Evolutionary conservation across 2,797 vertebrate species (phyloP).

Genomic region (Brachymystax lenok): DNA sequence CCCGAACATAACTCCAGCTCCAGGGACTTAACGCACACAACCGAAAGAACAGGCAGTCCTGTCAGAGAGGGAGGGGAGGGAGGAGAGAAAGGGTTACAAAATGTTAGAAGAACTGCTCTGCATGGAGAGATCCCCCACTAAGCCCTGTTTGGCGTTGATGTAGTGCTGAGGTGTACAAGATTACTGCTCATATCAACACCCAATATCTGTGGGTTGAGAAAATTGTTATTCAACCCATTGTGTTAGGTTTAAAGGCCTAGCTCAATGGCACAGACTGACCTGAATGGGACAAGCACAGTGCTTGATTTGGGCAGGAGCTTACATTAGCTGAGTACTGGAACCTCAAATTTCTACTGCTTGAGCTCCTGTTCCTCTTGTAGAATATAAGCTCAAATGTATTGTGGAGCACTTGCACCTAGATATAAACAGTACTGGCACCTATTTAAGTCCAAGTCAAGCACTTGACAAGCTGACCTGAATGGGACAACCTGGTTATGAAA

Average conservation of each 20-base stretch:
- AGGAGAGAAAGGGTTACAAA: slow-evolving; percentile 32
- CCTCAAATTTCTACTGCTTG: too few species aligned
- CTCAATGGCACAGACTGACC: not conserved
- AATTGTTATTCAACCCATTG: not conserved
- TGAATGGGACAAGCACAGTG: not conserved
- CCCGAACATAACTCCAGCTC: slow-evolving; percentile 62
- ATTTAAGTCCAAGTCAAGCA: too few species aligned
- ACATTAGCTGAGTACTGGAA: too few species aligned
- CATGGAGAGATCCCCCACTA: not conserved
- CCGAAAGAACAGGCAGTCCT: slow-evolving; percentile 60
- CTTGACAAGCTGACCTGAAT: not conserved
- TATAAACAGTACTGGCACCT: too few species aligned
- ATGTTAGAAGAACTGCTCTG: slow-evolving; percentile 24
- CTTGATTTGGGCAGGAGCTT: too few species aligned
- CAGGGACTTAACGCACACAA: slow-evolving; percentile 62
- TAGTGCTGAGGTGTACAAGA: not conserved
- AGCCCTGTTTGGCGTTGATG: not conserved
- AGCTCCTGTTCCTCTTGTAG: too few species aligned
- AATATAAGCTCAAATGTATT: too few species aligned
- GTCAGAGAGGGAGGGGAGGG: slow-evolving; percentile 12
- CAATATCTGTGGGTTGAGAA: not conserved
- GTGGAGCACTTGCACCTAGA: too few species aligned
- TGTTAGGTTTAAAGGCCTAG: not conserved
- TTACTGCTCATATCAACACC: not conserved
- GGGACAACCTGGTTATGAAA: not conserved